Conservation (phyloP, 2,797 vertebrate species). For the Sebastes jordani region DNA sequence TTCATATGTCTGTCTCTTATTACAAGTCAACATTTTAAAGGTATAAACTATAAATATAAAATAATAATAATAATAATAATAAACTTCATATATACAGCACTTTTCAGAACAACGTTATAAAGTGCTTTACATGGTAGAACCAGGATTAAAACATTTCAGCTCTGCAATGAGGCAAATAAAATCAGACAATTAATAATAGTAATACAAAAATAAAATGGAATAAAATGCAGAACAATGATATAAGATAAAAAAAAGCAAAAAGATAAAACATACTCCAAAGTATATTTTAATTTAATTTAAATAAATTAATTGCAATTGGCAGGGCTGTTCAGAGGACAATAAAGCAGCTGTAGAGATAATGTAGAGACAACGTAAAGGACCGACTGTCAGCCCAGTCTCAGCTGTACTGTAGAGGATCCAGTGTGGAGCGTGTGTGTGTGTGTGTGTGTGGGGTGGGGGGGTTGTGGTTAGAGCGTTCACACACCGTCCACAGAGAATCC, state of each 20-base stretch:
- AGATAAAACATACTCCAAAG: not conserved
- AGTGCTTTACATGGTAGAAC: not conserved
- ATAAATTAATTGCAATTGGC: not conserved
- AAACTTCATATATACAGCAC: too few species aligned
- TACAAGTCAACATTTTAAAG: not conserved
- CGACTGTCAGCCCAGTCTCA: not conserved
- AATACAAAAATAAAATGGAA: not conserved
- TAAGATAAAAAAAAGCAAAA: too few species aligned
- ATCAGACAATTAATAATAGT: too few species aligned
- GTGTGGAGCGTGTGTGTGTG: not conserved
- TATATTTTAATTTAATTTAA: not conserved
- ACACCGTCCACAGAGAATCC: slow-evolving; percentile 49
- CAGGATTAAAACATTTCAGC: not conserved
- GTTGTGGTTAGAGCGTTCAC: slow-evolving; percentile 35
- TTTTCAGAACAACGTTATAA: too few species aligned
- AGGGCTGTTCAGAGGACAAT: not conserved
- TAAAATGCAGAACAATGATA: not conserved
- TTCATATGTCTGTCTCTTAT: not conserved
- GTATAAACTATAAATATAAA: not conserved
- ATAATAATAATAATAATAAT: not conserved
- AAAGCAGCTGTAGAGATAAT: not conserved
- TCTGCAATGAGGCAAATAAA: too few species aligned
- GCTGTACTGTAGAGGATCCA: not conserved
- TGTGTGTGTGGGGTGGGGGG: not conserved
- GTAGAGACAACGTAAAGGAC: not conserved